A percentile compares a stretch with the other conserved stretches of the same genome.
Conservation (phyloP, 1,140 invertebrate genomes). For the Trichonephila clavata region DNA sequence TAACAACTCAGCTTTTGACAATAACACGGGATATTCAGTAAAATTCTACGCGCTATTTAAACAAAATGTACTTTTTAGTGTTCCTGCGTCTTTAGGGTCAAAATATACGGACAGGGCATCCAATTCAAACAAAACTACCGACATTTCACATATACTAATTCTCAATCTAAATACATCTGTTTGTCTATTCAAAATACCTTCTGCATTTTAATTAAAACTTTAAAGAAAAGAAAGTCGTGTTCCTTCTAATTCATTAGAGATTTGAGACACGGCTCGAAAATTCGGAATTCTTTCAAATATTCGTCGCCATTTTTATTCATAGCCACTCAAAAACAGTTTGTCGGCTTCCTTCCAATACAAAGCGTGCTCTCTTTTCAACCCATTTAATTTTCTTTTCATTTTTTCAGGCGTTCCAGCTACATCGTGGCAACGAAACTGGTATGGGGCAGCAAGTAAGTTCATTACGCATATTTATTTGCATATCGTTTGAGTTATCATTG, state of each 20-base stretch:
- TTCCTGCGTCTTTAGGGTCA: no score
- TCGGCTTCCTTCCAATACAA: background rate
- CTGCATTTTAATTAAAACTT: background rate
- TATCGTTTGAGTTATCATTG: slow-evolving; percentile 55
- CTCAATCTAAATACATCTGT: background rate
- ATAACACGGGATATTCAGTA: background rate
- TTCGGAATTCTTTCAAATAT: background rate
- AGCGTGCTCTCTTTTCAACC: background rate
- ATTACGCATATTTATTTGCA: slow-evolving; percentile 45
- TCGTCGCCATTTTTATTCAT: background rate
- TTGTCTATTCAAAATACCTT: background rate
- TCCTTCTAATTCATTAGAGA: background rate
- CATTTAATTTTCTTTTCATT: slow-evolving; percentile 38
- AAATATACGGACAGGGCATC: no score
- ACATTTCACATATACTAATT: no score
- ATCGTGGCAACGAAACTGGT: slow-evolving; percentile 97
- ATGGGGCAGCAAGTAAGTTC: slow-evolving; percentile 96
- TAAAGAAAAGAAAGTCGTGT: background rate
- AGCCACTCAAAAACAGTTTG: slow-evolving; percentile 9
- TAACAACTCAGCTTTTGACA: background rate
- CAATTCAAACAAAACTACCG: no score
- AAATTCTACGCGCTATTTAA: background rate
- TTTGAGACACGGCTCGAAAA: background rate
- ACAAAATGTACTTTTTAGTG: background rate
- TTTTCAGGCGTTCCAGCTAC: slow-evolving; percentile 89